Conservation (phyloP, 2,797 vertebrate genomes). For the Mormyrops boulengeri region DNA sequence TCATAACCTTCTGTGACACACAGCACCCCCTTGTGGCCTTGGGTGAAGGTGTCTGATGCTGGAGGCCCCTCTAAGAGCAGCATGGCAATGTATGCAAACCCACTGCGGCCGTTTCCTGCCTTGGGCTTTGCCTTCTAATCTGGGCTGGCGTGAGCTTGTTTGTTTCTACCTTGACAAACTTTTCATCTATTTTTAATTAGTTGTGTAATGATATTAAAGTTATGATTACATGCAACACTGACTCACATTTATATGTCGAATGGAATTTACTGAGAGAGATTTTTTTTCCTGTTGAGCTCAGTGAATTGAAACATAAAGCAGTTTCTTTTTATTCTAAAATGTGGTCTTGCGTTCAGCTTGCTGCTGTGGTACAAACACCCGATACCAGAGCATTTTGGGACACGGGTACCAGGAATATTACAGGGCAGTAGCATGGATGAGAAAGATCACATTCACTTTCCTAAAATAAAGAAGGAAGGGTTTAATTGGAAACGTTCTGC, state of each 20-base stretch:
- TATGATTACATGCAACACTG: not conserved
- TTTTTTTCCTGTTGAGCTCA: not conserved
- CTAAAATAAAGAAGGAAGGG: not conserved
- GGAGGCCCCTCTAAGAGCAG: not conserved
- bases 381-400: not conserved
- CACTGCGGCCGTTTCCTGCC: not conserved
- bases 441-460: not conserved
- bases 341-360: not conserved
- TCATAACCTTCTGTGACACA: not conserved
- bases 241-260: not conserved
- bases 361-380: not conserved
- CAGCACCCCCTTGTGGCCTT: not conserved
- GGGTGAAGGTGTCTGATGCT: not conserved
- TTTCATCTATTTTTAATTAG: constrained; percentile 13
- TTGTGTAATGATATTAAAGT: not conserved
- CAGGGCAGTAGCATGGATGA: not conserved
- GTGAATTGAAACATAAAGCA: not conserved
- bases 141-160: not conserved
- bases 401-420: not conserved
- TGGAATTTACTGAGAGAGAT: not conserved
- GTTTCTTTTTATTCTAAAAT: not conserved
- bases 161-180: not conserved
- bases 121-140: not conserved
- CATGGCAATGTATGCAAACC: not conserved
- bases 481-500: not conserved